Percentiles rank a stretch among this genome's conserved stretches.
These are phyloP conservation scores for Chionomys nivalis DNA, from an alignment of 2,113 vertebrate species.

Conservation along the genomic window DNA sequence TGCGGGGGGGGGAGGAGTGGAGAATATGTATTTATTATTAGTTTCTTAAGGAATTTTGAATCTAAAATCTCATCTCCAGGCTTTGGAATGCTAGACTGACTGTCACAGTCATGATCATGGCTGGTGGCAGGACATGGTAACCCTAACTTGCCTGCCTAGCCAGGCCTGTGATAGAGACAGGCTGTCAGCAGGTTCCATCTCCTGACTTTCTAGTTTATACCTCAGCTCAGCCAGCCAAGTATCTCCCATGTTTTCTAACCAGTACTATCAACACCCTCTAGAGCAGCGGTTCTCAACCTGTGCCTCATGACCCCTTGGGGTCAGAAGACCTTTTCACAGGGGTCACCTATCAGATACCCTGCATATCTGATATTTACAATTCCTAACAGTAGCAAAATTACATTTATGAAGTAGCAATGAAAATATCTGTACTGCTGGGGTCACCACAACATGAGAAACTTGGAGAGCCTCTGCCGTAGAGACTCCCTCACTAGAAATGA, in stretches of 20 bases:
- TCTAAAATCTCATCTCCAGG: not conserved
- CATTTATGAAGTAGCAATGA: not conserved
- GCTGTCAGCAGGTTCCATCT: not conserved
- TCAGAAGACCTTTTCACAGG: not conserved
- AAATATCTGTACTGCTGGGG: not conserved
- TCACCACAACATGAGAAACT: not conserved
- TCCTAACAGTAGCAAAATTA: not conserved
- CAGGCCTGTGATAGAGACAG: not conserved
- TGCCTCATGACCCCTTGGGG: not conserved
- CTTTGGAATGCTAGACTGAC: constrained; percentile 16
- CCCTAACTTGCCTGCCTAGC: not conserved
- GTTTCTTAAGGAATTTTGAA: constrained; percentile 25
- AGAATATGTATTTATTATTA: not conserved
- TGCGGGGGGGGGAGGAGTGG: no score
- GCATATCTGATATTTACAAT: not conserved
- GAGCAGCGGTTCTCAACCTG: not conserved
- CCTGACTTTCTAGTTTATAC: constrained; percentile 34
- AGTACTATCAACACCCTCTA: constrained; percentile 5
- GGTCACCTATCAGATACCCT: not conserved
- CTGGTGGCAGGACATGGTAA: not conserved
- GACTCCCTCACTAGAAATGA: constrained; percentile 13
- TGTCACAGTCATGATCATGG: not conserved
- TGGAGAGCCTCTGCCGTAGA: not conserved
- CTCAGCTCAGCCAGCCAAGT: not conserved
- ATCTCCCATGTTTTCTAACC: constrained; percentile 25